Evolutionary conservation across 2,797 vertebrate species (phyloP), one percentile per base, ranked within the genome.

Genomic region (Acropternis orthonyx): DNA sequence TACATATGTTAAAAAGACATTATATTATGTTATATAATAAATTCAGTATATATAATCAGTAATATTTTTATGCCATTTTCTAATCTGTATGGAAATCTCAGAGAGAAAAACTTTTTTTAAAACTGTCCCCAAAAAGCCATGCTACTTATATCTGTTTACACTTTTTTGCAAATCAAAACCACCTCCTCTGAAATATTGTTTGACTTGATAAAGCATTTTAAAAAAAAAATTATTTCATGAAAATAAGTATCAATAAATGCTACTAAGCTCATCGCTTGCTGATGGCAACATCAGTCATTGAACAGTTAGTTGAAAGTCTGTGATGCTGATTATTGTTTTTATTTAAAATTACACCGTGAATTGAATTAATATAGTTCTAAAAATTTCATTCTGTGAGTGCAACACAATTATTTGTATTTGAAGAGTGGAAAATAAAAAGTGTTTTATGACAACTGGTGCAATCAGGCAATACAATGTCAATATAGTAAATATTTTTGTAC

Each of bases 251-350:
- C 4, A n/a, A 26, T 44, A 51, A 83, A 83, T 39, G 17, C 22
- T 63, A 8, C n/a, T 48, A 22, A 75, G 30, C 8, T 21, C 0
- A 0, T 56, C 1, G 1, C 23, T 44, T 2, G 2, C 2, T 51
- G 39, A 44, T n/a, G 15, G 8, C 44, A 32, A 28, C 1, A 1
- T 43, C 54, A n/a, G 19, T 24, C 30, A 3, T 32, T 75, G 51
- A 62, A 66, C 24, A 85, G 30, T 39, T 65, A 75, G 23, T 34
- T 76, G 6, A 58, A 89, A 62, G 62, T 65, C 7, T 72, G 7
- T 18, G 19, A 65, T 59, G n/a, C 4, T 75, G 41, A 27, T 74
- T 10, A 24, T 28, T 77, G 28, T 58, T 73, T 43, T 75, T 14
- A 21, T 68, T 79, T 65, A n/a, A 72, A 79, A 49, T 58, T 51